Conservation (phyloP, 2,888 invertebrate genomes). For the Melipona bicolor region DNA sequence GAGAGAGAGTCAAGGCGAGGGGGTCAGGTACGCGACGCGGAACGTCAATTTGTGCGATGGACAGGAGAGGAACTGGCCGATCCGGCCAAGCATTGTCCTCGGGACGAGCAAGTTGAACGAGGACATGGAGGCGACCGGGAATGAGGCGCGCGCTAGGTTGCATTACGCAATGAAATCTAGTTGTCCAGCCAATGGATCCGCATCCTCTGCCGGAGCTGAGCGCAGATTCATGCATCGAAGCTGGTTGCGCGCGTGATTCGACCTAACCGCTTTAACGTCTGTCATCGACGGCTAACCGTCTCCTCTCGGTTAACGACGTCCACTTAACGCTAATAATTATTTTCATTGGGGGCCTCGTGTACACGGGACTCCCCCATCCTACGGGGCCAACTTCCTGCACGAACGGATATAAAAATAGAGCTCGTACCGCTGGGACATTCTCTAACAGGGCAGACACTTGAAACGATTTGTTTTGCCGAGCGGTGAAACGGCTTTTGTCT, state of each 20-base stretch:
- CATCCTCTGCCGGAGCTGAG: constrained; percentile 78
- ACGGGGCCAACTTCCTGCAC: constrained; percentile 82
- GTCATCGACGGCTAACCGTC: constrained; percentile 72
- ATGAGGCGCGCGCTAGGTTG: constrained; percentile 42
- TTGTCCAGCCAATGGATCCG: constrained; percentile 83
- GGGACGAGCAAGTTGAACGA: constrained; percentile 50
- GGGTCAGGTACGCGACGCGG: neutral
- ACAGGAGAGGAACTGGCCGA: constrained; percentile 23
- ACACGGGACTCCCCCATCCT: constrained; percentile 76
- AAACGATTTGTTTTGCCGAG: constrained; percentile 48
- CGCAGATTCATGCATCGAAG: constrained; percentile 64
- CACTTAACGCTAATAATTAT: constrained; percentile 84
- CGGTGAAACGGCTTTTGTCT: constrained; percentile 4
- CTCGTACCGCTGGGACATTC: constrained; percentile 67
- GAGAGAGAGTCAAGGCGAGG: too few relatives aligned
- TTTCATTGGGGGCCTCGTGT: constrained; percentile 82
- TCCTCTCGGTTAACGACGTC: constrained; percentile 81
- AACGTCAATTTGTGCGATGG: constrained; percentile 12
- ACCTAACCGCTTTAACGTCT: constrained; percentile 77
- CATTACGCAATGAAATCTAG: constrained; percentile 83
- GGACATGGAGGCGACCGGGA: constrained; percentile 37
- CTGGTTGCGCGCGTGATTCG: constrained; percentile 74
- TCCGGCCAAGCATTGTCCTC: constrained; percentile 55
- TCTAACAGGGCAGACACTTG: constrained; percentile 53
- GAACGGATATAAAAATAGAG: constrained; percentile 84